phyloP scores from a whole-genome alignment of 2,888 invertebrate species.

The Stenotaenia linearis region DNA sequence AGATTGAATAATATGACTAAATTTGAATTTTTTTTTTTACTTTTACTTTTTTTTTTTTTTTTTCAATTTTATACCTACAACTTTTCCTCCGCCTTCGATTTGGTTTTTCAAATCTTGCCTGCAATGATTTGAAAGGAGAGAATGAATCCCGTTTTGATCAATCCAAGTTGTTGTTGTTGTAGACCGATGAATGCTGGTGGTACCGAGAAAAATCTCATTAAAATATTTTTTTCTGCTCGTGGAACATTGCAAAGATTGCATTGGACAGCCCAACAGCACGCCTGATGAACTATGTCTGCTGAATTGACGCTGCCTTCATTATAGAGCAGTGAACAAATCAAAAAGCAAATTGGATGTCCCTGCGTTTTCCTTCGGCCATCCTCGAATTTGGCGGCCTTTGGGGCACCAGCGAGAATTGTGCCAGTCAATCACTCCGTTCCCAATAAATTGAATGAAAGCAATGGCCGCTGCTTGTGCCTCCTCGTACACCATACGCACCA shows the following conservation, averaged over 20 bases:
- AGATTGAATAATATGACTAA: too few relatives aligned
- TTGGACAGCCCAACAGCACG: constrained; percentile 5
- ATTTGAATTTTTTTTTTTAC: background rate
- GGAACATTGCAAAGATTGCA: background rate
- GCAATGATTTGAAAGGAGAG: background rate
- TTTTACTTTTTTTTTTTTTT: background rate
- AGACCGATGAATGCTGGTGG: background rate
- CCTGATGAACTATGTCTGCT: constrained; percentile 11
- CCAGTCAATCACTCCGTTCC: background rate
- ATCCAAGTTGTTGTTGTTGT: background rate
- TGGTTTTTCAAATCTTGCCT: background rate
- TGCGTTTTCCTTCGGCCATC: background rate
- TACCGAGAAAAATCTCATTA: constrained; percentile 8
- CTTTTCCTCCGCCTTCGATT: background rate
- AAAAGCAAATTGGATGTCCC: constrained; percentile 16
- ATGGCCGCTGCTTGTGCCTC: background rate
- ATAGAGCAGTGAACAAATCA: constrained; percentile 11
- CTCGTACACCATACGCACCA: background rate
- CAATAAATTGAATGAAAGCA: constrained; percentile 22
- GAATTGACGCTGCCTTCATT: constrained; percentile 11
- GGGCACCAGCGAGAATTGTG: constrained; percentile 2
- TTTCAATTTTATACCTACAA: background rate
- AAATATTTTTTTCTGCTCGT: background rate
- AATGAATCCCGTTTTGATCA: background rate
- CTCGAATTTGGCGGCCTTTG: background rate